These are phyloP conservation scores for Marasmarcha lunaedactyla DNA, from an alignment of 2,888 invertebrate species.

Conservation along the genomic window DNA sequence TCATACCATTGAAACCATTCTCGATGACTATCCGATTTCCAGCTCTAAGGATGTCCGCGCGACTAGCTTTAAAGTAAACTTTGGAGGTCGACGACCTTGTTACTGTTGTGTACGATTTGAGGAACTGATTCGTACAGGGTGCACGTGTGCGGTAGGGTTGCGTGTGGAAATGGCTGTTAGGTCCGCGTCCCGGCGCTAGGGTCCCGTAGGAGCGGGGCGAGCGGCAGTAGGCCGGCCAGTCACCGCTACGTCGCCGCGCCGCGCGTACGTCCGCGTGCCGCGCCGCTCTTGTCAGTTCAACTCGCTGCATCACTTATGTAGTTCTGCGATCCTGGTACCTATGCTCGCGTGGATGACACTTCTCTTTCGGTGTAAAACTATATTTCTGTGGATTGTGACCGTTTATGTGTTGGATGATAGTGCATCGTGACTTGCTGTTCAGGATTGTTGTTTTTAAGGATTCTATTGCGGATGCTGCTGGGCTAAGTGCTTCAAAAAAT, in stretches of 20 bases:
- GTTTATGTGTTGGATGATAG: constrained; percentile 47
- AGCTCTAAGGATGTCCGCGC: neutral
- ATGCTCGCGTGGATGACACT: constrained; percentile 35
- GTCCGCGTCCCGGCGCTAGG: constrained; percentile 51
- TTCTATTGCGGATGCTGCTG: constrained; percentile 35
- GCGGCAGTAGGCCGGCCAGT: constrained; percentile 68
- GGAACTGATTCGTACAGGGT: neutral
- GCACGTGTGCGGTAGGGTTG: neutral
- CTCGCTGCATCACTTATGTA: constrained; percentile 41
- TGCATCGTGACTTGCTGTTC: constrained; percentile 42
- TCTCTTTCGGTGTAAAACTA: constrained; percentile 19
- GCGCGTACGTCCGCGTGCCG: constrained; percentile 42
- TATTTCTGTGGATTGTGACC: constrained; percentile 48
- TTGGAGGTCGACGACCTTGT: neutral
- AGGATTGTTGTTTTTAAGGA: constrained; percentile 47
- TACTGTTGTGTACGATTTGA: neutral
- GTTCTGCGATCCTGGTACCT: constrained; percentile 43
- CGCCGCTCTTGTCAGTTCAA: constrained; percentile 19
- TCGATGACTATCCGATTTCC: neutral
- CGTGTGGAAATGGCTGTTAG: constrained; percentile 18
- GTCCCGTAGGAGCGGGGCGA: constrained; percentile 60
- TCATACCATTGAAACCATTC: no score
- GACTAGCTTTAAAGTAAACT: neutral
- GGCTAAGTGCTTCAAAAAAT: constrained; percentile 15
- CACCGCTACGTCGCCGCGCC: constrained; percentile 62